Evolutionary conservation across 1,140 invertebrate genomes (phyloP), one percentile per base, ranked within the genome.

Genomic region (Spodoptera litura): DNA sequence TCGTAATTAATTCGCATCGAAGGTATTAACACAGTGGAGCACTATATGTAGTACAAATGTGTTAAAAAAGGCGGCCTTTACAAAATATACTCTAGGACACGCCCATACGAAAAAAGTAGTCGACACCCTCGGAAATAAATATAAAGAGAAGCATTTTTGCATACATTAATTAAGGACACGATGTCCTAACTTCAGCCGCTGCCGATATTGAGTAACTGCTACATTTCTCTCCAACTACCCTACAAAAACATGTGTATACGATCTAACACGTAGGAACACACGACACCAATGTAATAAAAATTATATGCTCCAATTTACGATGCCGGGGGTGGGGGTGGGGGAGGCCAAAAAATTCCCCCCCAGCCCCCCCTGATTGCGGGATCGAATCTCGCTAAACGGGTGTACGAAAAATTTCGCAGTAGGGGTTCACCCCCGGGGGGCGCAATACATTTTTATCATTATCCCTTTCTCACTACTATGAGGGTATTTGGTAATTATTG

Each of bases 231-330:
- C 61, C 20, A 77, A 20, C 27, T 35, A 9, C 27, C 49, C 55
- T 49, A 71, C 58, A 73, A 62, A 20, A 62, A 59, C 64, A 71
- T 71, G 53, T 58, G 15, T 66, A 51, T 87, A 86, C 88, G 88
- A 91, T 91, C 82, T 81, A 85, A 84, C 89, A 81, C 88, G 72
- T 85, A 82, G 83, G 82, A 80, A 88, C 89, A 94, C 87, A 93
- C 91, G 91, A 92, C 92, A 90, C 85, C 82, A 81, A 80, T 85
- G 92, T 93, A 94, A 94, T 94, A 94, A 94, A 94, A 94, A 94
- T 94, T 94, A 94, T 94, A 94, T 94, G 92, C 93, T 92, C 92
- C 93, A 93, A 94, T 94, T 94, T 94, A 94, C 92, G 91, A 90
- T 85, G 87, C 80, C 56, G 77, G 84, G 88, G 86, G 84, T 77